A percentile compares a stretch with the other conserved stretches of the same genome.
Conservation (phyloP, 2,113 vertebrate genomes). For the Smithornis capensis region DNA sequence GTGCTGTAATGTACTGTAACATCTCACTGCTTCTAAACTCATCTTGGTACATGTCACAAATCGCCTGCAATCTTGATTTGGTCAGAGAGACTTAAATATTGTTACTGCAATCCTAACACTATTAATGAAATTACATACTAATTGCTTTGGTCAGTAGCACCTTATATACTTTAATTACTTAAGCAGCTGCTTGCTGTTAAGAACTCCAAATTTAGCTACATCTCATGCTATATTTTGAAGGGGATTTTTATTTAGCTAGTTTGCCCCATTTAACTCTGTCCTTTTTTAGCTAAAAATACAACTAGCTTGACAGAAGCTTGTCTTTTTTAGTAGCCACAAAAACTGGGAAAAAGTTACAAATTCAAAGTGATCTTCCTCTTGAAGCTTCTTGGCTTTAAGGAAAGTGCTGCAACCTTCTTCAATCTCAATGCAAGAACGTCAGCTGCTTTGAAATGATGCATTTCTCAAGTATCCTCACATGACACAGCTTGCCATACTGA, state of each 20-base stretch:
- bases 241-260: not conserved
- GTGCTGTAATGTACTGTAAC: not conserved
- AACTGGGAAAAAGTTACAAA: not conserved
- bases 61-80: constrained; percentile 31
- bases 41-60: not conserved
- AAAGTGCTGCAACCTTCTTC: not conserved
- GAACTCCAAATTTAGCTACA: constrained; percentile 29
- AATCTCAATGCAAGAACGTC: not conserved
- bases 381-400: not conserved
- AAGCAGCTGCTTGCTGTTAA: constrained; percentile 12
- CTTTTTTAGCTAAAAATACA: not conserved
- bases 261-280: not conserved
- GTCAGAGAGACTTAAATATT: constrained; percentile 48
- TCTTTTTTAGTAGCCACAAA: not conserved
- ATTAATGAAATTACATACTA: constrained; percentile 50
- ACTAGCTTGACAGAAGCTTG: not conserved
- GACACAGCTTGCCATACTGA: not conserved
- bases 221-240: not conserved
- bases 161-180: constrained; percentile 21
- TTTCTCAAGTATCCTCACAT: constrained; percentile 37
- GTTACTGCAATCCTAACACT: constrained; percentile 2
- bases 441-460: constrained; percentile 5
- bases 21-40: not conserved
- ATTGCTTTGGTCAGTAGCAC: constrained; percentile 45
- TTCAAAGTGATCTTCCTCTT: constrained; percentile 4